These are phyloP conservation scores for Agrotis ipsilon DNA, from an alignment of 2,888 invertebrate species.

Conservation along the genomic window DNA sequence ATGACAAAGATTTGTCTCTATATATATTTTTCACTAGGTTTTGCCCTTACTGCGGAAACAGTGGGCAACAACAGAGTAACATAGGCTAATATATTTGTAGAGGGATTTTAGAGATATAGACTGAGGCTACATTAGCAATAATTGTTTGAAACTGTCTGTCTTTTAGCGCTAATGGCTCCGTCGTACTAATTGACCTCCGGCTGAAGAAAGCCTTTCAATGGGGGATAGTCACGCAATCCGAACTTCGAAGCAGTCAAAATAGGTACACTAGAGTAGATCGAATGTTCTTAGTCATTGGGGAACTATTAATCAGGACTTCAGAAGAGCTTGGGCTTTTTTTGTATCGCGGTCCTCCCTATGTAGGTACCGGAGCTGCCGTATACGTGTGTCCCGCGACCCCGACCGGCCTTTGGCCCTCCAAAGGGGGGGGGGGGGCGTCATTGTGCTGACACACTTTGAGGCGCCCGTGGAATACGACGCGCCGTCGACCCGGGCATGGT, in stretches of 20 bases:
- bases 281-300: constrained; percentile 8
- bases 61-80: no score
- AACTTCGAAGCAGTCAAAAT: not conserved
- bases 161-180: constrained; percentile 28
- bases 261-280: constrained; percentile 1
- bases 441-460: no score
- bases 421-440: no score
- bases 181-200: constrained; percentile 39
- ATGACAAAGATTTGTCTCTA: not conserved
- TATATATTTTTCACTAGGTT: not conserved
- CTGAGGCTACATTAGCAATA: not conserved
- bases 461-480: no score
- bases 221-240: constrained; percentile 40
- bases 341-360: no score
- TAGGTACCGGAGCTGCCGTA: no score
- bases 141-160: constrained; percentile 2
- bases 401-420: no score
- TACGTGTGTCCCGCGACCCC: no score
- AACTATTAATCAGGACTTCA: not conserved
- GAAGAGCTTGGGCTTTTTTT: no score
- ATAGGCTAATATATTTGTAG: no score
- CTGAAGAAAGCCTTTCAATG: not conserved
- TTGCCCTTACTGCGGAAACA: not conserved
- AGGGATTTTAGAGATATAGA: not conserved
- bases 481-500: no score